phyloP scores from a whole-genome alignment of 2,888 invertebrate species.

The Sepiola atlantica region DNA sequence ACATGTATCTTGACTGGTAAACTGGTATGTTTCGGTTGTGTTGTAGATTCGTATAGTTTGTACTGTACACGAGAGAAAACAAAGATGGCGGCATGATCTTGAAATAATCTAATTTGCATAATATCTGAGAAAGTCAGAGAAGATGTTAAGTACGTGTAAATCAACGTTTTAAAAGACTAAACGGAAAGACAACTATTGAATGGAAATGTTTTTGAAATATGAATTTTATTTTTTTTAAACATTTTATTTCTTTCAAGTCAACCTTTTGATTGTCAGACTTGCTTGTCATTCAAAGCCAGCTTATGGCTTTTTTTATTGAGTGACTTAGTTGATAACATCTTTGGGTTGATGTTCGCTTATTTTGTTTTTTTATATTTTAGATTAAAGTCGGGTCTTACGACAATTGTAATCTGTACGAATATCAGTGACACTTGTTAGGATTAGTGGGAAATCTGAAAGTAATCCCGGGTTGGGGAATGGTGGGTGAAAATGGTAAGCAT shows the following conservation, averaged over 20 bases:
- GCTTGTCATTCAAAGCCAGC: background rate
- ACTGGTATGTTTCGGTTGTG: too few species aligned
- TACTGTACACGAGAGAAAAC: too few species aligned
- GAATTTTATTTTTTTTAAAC: background rate
- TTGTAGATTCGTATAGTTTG: too few species aligned
- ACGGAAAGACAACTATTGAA: background rate
- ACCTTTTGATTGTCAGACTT: background rate
- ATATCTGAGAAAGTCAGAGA: background rate
- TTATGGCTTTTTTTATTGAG: background rate
- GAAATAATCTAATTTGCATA: background rate
- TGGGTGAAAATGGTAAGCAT: background rate
- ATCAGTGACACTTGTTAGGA: background rate
- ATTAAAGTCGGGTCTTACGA: background rate
- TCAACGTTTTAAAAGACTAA: background rate
- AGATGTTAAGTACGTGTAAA: background rate
- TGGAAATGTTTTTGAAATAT: background rate
- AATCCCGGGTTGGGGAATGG: too few species aligned
- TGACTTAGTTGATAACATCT: background rate
- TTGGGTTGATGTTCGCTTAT: background rate
- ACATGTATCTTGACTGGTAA: too few species aligned
- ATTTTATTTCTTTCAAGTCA: background rate
- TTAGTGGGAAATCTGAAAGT: background rate
- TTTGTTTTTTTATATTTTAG: background rate
- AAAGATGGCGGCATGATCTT: too few species aligned
- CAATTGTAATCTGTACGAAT: constrained; percentile 16